Conservation (phyloP, 2,888 invertebrate genomes). For the Odontocolon sp. region DNA sequence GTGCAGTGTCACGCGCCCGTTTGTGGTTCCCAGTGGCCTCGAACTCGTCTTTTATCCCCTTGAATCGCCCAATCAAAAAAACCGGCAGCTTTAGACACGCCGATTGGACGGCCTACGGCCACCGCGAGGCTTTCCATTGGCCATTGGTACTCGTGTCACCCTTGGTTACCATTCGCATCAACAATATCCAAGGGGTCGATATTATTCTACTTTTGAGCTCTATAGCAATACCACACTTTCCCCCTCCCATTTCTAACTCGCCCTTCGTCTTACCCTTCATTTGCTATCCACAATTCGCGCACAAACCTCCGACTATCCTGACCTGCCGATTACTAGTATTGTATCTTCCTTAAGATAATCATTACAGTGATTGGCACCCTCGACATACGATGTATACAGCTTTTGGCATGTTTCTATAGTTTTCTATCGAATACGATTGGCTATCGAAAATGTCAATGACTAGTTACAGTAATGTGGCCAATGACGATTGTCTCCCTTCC, state of each 20-base stretch:
- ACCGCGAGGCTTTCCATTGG: constrained; percentile 78
- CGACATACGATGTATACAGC: no score
- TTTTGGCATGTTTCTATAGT: no score
- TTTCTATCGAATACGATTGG: no score
- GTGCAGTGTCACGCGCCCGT: constrained; percentile 73
- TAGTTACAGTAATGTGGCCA: neutral
- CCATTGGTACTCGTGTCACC: constrained; percentile 73
- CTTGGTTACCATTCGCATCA: constrained; percentile 79
- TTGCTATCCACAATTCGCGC: constrained; percentile 7
- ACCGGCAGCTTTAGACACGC: constrained; percentile 70
- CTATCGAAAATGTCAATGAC: no score
- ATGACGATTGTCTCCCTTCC: neutral
- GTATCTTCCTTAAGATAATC: no score
- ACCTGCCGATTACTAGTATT: constrained; percentile 1
- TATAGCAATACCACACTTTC: constrained; percentile 42
- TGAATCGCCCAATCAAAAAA: constrained; percentile 79
- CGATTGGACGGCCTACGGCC: constrained; percentile 76
- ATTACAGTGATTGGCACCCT: no score
- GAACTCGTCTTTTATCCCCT: constrained; percentile 79
- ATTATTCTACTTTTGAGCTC: constrained; percentile 70
- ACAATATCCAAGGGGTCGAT: constrained; percentile 78
- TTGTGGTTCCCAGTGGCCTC: constrained; percentile 74
- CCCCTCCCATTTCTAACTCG: constrained; percentile 16
- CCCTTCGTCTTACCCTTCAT: constrained; percentile 5
- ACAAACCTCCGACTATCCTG: neutral